Conservation (phyloP, 2,113 vertebrate species). For the Crotalus viridis region DNA sequence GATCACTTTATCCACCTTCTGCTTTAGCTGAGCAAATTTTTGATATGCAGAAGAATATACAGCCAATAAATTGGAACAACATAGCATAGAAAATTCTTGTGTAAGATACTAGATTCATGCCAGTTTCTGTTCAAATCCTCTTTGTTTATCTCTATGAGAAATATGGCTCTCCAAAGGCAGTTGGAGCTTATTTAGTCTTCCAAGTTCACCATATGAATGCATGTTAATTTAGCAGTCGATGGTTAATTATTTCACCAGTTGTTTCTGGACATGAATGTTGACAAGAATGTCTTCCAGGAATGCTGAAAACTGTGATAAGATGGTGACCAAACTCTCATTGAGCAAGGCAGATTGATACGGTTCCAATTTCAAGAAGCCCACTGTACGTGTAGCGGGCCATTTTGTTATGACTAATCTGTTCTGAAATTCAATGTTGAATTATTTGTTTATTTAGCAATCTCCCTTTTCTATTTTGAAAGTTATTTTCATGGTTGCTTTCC, state of each 20-base stretch:
- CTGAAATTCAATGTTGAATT: not conserved
- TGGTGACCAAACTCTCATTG: not conserved
- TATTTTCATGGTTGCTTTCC: not conserved
- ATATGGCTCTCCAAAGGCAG: not conserved
- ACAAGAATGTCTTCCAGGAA: not conserved
- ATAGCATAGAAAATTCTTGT: not conserved
- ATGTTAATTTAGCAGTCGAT: not conserved
- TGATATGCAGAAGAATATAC: not conserved
- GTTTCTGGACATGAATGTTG: not conserved
- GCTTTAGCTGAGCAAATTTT: conserved; percentile 17
- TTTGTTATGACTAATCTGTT: not conserved
- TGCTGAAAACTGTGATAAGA: not conserved
- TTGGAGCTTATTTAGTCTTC: not conserved
- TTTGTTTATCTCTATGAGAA: not conserved
- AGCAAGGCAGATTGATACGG: not conserved
- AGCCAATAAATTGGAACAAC: not conserved
- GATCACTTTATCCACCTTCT: conserved; percentile 31
- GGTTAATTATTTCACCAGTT: not conserved
- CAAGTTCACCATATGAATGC: not conserved
- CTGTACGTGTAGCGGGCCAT: not conserved
- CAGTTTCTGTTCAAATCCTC: not conserved
- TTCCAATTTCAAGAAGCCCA: not conserved
- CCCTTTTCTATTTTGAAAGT: not conserved
- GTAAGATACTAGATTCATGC: not conserved
- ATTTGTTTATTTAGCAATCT: not conserved